Base-by-base conservation (phyloP, 2,797 vertebrate genomes). In the Peromyscus eremicus region DNA sequence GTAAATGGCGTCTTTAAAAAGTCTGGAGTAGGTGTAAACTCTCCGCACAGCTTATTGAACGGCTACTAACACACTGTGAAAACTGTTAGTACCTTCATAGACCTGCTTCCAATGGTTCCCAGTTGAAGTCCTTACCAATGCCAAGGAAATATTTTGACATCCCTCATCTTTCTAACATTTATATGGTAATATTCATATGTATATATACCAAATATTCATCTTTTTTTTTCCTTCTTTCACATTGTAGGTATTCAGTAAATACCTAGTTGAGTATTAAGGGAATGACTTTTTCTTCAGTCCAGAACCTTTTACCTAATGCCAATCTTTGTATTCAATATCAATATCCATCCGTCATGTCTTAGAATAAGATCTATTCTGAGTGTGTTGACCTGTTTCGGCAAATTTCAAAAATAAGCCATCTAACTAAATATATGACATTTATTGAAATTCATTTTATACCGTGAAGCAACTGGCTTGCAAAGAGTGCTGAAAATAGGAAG, bases 401-500 rank as follows among this genome's bases (percentile, higher is more conserved):
- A 98, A 97, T 98, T 98, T 98, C 94, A 97, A 96, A 97, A 98
- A 98, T 98, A 98, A 98, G 97, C 95, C 92, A 90, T 97, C 84
- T 97, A 98, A 97, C 96, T 98, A 98, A 98, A 98, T 98, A 98
- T 96, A 96, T 98, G 98, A 98, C 98, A 98, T 98, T 99, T 98
- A 98, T 98, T 99, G 98, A 98, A 99, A 99, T 98, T 98, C 98
- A 98, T 98, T 98, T 97, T 98, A 98, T 98, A 85, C 98, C 94
- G 73, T 96, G 96, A 97, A 98, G 95, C 97, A 98, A 97, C 98
- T 98, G 98, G 97, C 98, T 98, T 98, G 98, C 95, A 98, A 96
- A 98, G 97, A 96, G 97, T 97, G 97, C 97, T 98, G 98, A 98
- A 98, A 98, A 98, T 98, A 98, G 97, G 97, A 98, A 98, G 97